phyloP scores from a whole-genome alignment of 2,888 invertebrate genomes.

The Stomorhina lunata region DNA sequence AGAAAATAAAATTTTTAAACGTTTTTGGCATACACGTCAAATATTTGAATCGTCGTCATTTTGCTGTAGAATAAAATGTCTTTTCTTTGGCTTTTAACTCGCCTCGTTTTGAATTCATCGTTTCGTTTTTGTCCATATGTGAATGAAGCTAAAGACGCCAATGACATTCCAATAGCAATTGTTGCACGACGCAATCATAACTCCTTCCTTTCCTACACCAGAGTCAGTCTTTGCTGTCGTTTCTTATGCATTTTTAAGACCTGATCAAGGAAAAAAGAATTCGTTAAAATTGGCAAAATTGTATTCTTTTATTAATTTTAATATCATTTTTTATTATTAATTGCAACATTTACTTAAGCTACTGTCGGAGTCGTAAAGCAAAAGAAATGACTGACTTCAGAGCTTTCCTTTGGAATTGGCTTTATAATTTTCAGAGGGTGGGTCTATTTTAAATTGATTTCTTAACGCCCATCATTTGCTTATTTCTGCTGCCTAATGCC shows the following conservation, averaged over 20 bases:
- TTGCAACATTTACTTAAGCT: not conserved
- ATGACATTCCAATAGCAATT: constrained; percentile 34
- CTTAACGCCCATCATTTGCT: constrained; percentile 2
- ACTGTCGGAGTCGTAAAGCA: not conserved
- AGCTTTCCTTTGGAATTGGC: not conserved
- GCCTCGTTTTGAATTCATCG: not conserved
- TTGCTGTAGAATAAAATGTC: constrained; percentile 27
- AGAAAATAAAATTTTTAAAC: constrained; percentile 28
- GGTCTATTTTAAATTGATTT: constrained; percentile 24
- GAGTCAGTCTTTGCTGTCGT: too few species aligned
- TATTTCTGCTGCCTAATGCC: not conserved
- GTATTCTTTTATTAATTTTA: constrained; percentile 30
- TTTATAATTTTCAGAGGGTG: not conserved
- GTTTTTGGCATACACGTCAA: constrained; percentile 51
- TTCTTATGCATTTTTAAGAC: not conserved
- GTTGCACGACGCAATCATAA: not conserved
- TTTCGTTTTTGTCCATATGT: not conserved
- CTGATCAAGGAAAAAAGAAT: not conserved
- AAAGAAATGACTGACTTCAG: not conserved
- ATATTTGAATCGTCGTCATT: constrained; percentile 49
- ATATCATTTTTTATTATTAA: constrained; percentile 36
- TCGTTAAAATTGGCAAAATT: too few species aligned
- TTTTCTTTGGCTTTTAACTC: constrained; percentile 8
- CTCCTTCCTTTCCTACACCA: too few species aligned
- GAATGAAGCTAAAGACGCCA: constrained; percentile 11